These are phyloP conservation scores for Tiliqua scincoides DNA, from an alignment of 2,113 vertebrate species.

Conservation along the genomic window DNA sequence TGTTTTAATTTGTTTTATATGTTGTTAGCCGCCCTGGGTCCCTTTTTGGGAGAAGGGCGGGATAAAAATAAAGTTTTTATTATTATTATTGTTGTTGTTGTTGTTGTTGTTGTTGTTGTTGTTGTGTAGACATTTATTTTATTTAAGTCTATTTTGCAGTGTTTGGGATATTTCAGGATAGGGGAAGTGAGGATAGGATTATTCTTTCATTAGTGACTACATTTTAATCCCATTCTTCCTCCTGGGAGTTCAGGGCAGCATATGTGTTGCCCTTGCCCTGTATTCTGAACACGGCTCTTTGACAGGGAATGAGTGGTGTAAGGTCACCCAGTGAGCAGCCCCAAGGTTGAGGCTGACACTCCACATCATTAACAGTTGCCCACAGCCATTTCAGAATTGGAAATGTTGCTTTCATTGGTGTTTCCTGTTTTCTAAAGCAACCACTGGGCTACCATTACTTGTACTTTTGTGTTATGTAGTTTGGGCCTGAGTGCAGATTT, in stretches of 20 bases:
- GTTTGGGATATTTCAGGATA: neutral
- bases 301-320: neutral
- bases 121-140: neutral
- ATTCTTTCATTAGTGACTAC: neutral
- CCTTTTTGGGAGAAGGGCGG: no score
- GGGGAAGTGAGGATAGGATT: neutral
- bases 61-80: no score
- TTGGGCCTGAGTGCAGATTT: neutral
- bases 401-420: neutral
- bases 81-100: no score
- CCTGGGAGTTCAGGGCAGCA: neutral
- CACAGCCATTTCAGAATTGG: neutral
- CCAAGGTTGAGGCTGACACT: neutral
- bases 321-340: neutral
- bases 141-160: neutral
- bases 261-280: neutral
- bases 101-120: no score
- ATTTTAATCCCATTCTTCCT: neutral
- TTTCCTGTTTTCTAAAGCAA: neutral
- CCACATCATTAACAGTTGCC: neutral
- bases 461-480: neutral
- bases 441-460: neutral
- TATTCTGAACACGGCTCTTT: neutral
- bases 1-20: no score
- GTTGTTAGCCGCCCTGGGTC: no score